Evolutionary conservation across 2,888 invertebrate genomes (phyloP).

Genomic region (Liopterus haemorrhoidalis): DNA sequence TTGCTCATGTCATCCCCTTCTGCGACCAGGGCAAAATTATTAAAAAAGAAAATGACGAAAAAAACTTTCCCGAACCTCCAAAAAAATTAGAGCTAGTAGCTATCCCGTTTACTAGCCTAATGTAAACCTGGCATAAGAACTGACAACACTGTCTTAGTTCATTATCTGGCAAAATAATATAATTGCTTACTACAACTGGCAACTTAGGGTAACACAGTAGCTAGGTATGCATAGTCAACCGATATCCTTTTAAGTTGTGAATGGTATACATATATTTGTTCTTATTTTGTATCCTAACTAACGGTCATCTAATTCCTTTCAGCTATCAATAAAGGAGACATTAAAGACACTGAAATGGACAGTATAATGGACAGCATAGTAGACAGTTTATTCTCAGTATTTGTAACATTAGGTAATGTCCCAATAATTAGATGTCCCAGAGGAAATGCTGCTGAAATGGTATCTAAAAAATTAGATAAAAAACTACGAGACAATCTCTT

Average conservation of each 20-base stretch:
- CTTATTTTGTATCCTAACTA: slow-evolving; percentile 1
- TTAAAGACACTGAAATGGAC: slow-evolving; percentile 94
- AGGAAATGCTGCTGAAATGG: slow-evolving; percentile 98
- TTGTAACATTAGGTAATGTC: slow-evolving; percentile 90
- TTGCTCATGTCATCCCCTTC: too few species aligned
- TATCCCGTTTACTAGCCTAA: too few species aligned
- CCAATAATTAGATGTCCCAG: slow-evolving; percentile 89
- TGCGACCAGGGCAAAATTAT: too few species aligned
- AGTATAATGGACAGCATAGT: slow-evolving; percentile 88
- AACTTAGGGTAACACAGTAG: too few species aligned
- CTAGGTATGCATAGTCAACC: not conserved
- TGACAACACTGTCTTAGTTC: too few species aligned
- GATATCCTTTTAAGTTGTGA: not conserved
- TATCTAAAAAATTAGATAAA: slow-evolving; percentile 93
- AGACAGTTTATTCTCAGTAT: slow-evolving; percentile 94
- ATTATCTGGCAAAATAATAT: too few species aligned
- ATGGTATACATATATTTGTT: not conserved
- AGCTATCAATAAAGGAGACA: slow-evolving; percentile 91
- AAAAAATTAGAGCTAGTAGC: too few species aligned
- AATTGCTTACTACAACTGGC: too few species aligned
- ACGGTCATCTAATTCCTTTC: slow-evolving; percentile 38
- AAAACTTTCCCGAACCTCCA: too few species aligned
- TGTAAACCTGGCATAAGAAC: too few species aligned
- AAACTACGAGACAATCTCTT: slow-evolving; percentile 94
- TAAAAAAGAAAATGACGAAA: too few species aligned